Conservation (phyloP, 2,888 invertebrate genomes). For the Callosobruchus maculatus region DNA sequence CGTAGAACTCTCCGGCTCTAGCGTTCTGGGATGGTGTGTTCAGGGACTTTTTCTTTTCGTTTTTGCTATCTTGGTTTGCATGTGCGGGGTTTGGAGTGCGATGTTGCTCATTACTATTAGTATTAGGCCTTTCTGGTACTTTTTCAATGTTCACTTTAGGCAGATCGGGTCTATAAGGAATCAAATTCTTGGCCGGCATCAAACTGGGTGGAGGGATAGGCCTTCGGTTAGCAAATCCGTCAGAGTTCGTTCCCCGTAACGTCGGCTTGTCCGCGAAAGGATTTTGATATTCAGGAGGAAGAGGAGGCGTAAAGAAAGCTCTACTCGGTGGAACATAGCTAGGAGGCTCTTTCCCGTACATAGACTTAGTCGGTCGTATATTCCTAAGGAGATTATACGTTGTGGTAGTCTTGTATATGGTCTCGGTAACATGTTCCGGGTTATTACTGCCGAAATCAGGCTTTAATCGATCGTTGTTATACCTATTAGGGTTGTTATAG, state of each 20-base stretch:
- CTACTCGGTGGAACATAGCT: conserved; percentile 81
- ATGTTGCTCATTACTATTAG: conserved; percentile 16
- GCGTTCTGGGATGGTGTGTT: conserved; percentile 73
- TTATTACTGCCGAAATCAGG: conserved; percentile 37
- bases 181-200: conserved; percentile 74
- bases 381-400: conserved; percentile 58
- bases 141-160: conserved; percentile 45
- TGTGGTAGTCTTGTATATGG: conserved; percentile 43
- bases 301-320: conserved; percentile 72
- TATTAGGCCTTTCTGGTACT: conserved; percentile 27
- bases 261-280: conserved; percentile 89
- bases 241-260: conserved; percentile 62
- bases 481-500: conserved; percentile 68
- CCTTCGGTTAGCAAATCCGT: conserved; percentile 66
- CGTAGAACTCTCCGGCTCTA: conserved; percentile 44
- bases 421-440: conserved; percentile 42
- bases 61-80: conserved; percentile 25
- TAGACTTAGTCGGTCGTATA: conserved; percentile 59
- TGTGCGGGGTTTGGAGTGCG: conserved; percentile 15
- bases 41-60: conserved; percentile 65
- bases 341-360: conserved; percentile 67
- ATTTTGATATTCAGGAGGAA: conserved; percentile 79
- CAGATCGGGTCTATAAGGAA: conserved; percentile 73
- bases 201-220: conserved; percentile 81
- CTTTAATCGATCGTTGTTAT: conserved; percentile 48